Base-by-base conservation (phyloP, 2,888 invertebrate species). In the Lagria hirta region DNA sequence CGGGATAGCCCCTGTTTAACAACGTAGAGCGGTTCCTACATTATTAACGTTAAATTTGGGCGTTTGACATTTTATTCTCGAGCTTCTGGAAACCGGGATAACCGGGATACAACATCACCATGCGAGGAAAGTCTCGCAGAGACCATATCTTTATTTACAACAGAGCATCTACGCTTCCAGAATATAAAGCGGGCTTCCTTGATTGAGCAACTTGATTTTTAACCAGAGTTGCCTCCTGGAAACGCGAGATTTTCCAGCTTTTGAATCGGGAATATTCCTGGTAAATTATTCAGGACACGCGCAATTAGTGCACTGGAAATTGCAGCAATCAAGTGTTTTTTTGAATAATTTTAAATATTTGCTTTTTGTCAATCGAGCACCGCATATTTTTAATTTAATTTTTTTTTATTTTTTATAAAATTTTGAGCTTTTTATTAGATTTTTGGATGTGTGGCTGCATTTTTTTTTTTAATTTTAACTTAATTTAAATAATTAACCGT, bases 131-230 rank as follows among this genome's bases (percentile, higher is more conserved):
- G 51, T 57, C 63, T 57, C 62, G 61, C 61, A 57, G 61, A 60
- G 63, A 59, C 67, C 69, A 71, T 71, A 72, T 72, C 72, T 72
- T 72, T 72, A 72, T 72, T 72, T 72, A 72, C 70, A 69, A 67
- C 70, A 64, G 62, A 60, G 60, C 60, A 38, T 50, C 48, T 38
- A 59, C 65, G 67, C 57, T 51, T 27, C 51, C 54, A 57, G 72
- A 71, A 72, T 72, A 71, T 64, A 62, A 70, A 72, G 53, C 60
- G 68, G 66, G 54, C 54, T 47, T 52, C 61, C 68, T 69, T 72
- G 72, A 72, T 72, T 72, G 72, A 72, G 69, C 66, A 66, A 64
- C 71, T 70, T 70, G 71, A 72, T 72, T 72, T 72, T 70, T 69
- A 69, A 70, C 67, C 68, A 61, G 65, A 65, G 64, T 61, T 61